Conservation (phyloP, 2,888 invertebrate species). For the Cataglyphis albicans region DNA sequence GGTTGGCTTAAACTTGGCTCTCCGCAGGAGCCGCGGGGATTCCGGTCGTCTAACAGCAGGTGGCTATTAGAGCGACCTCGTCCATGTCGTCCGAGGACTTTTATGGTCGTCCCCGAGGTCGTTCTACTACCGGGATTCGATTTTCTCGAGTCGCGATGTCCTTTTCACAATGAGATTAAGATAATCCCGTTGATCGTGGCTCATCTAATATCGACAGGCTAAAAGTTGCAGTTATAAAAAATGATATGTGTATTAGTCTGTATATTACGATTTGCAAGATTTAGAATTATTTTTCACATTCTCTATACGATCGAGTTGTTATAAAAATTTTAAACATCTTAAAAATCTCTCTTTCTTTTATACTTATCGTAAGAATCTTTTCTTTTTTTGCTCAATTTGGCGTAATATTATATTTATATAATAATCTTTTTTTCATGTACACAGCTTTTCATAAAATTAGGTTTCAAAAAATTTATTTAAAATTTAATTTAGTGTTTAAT, state of each 20-base stretch:
- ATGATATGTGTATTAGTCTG: slow-evolving; percentile 29
- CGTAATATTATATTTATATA: not conserved
- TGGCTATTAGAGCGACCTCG: slow-evolving; percentile 68
- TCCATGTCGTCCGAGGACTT: slow-evolving; percentile 50
- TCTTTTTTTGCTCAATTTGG: not conserved
- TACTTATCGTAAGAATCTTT: not conserved
- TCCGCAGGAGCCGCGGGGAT: slow-evolving; percentile 64
- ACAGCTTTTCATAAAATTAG: no score
- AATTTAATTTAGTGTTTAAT: no score
- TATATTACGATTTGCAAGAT: slow-evolving; percentile 6
- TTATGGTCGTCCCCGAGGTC: slow-evolving; percentile 57
- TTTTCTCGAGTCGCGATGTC: slow-evolving; percentile 60
- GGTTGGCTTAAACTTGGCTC: slow-evolving; percentile 59
- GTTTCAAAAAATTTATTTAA: no score
- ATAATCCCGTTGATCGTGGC: slow-evolving; percentile 63
- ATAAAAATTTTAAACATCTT: no score
- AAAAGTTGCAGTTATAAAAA: slow-evolving; percentile 23
- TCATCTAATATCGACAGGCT: slow-evolving; percentile 37
- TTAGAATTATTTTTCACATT: not conserved
- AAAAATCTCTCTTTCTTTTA: not conserved
- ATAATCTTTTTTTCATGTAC: not conserved
- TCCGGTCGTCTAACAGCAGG: slow-evolving; percentile 71
- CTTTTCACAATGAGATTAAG: slow-evolving; percentile 51
- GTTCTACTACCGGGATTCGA: slow-evolving; percentile 62
- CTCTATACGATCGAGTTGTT: not conserved